These are phyloP conservation scores for Piprites chloris DNA, from an alignment of 2,113 vertebrate genomes.

Conservation along the genomic window DNA sequence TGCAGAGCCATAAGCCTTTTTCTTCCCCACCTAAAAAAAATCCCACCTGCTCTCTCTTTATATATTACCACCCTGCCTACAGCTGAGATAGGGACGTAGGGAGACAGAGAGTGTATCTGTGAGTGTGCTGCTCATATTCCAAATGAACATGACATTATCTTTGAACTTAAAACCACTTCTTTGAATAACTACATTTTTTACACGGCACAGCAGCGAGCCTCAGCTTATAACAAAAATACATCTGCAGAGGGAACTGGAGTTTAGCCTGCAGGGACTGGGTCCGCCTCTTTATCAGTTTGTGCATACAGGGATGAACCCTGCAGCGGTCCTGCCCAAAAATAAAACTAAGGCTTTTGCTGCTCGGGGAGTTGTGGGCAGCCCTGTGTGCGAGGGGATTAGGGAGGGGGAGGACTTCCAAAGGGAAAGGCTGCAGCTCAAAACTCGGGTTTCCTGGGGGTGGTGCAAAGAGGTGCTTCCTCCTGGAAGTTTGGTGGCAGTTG, in stretches of 20 bases:
- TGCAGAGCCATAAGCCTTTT: slow-evolving; percentile 1
- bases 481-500: neutral
- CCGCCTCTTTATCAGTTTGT: neutral
- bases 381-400: fast-evolving
- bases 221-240: neutral
- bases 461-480: neutral
- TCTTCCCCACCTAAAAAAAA: neutral
- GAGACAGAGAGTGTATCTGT: neutral
- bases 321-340: neutral
- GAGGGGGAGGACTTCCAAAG: neutral
- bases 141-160: slow-evolving; percentile 34
- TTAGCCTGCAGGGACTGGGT: neutral
- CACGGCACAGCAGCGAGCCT: neutral
- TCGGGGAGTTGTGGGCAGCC: neutral
- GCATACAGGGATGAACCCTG: neutral
- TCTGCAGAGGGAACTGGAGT: neutral
- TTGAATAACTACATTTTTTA: slow-evolving; percentile 6
- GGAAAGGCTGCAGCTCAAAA: neutral
- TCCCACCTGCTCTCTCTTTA: slow-evolving; percentile 27
- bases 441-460: neutral
- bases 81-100: neutral
- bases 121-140: neutral
- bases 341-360: neutral
- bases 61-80: slow-evolving; percentile 2
- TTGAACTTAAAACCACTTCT: slow-evolving; percentile 40